Percentiles rank a stretch among this genome's conserved stretches.
Conservation (phyloP, 2,888 invertebrate genomes). For the Aspidapion aeneum region DNA sequence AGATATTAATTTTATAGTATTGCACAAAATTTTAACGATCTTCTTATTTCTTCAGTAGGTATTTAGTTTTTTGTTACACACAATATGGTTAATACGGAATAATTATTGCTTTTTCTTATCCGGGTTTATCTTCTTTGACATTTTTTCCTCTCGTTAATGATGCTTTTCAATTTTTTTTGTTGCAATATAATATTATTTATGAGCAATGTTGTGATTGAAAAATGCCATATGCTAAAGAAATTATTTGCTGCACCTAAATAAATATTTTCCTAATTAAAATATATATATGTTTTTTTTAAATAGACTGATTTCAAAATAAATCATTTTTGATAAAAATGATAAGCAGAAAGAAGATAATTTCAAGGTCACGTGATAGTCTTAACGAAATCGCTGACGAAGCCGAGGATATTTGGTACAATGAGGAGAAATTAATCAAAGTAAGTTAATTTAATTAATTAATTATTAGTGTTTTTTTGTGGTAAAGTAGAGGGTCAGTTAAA, state of each 20-base stretch:
- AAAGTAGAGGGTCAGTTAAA: too few relatives aligned
- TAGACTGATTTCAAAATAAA: too few relatives aligned
- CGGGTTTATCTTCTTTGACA: background rate
- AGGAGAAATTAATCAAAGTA: constrained; percentile 24
- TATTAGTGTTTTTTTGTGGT: too few relatives aligned
- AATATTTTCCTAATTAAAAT: too few relatives aligned
- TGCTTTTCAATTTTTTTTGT: background rate
- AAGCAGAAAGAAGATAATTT: constrained; percentile 22
- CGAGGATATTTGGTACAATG: constrained; percentile 25
- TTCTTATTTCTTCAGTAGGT: too few relatives aligned
- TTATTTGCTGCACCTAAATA: too few relatives aligned
- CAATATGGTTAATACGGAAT: background rate
- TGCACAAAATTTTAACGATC: too few relatives aligned
- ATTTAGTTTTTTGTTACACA: background rate
- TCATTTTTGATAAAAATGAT: constrained; percentile 21
- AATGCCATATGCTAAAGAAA: too few relatives aligned
- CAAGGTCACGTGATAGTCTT: constrained; percentile 23
- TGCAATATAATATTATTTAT: background rate
- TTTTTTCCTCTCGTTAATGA: background rate
- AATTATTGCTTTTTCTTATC: background rate
- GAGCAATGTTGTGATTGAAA: too few relatives aligned
- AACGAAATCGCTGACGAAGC: constrained; percentile 20
- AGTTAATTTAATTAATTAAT: constrained; percentile 3
- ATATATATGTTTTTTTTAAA: too few relatives aligned
- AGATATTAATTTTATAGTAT: too few relatives aligned